Conservation (phyloP, 2,888 invertebrate genomes). For the Tenthredo mesomela region DNA sequence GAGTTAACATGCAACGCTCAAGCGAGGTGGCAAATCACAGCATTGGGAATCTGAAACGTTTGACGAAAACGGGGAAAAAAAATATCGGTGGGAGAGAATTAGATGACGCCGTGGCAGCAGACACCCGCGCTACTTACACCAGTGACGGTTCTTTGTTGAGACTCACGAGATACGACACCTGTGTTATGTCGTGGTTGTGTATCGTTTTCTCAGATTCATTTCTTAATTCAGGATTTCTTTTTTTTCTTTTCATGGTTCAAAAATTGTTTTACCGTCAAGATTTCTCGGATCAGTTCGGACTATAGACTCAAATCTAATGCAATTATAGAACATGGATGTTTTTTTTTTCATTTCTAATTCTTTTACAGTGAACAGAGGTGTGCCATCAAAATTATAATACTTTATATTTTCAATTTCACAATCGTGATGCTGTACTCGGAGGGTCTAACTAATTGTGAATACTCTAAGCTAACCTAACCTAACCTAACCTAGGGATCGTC, state of each 20-base stretch:
- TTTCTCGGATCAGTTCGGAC: neutral
- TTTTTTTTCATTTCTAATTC: neutral
- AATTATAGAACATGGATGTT: neutral
- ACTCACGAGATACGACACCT: conserved; percentile 36
- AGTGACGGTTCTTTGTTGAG: conserved; percentile 70
- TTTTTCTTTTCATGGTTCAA: neutral
- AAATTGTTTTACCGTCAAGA: neutral
- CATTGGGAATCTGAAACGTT: conserved; percentile 32
- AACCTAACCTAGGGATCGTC: neutral
- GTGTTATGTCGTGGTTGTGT: conserved; percentile 32
- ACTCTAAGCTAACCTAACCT: neutral
- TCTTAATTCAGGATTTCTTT: neutral
- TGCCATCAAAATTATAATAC: neutral
- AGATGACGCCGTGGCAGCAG: conserved; percentile 74
- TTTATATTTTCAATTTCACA: neutral
- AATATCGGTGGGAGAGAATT: conserved; percentile 51
- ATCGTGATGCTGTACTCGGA: neutral
- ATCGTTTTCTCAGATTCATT: neutral
- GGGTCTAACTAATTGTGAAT: neutral
- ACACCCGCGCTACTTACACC: conserved; percentile 69
- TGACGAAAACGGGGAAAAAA: conserved; percentile 18
- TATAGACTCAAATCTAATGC: neutral
- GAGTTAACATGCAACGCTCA: conserved; percentile 68
- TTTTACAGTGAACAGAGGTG: neutral
- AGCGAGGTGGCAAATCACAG: conserved; percentile 44